phyloP scores from a whole-genome alignment of 2,888 invertebrate genomes.

The Blastobasis adustella region DNA sequence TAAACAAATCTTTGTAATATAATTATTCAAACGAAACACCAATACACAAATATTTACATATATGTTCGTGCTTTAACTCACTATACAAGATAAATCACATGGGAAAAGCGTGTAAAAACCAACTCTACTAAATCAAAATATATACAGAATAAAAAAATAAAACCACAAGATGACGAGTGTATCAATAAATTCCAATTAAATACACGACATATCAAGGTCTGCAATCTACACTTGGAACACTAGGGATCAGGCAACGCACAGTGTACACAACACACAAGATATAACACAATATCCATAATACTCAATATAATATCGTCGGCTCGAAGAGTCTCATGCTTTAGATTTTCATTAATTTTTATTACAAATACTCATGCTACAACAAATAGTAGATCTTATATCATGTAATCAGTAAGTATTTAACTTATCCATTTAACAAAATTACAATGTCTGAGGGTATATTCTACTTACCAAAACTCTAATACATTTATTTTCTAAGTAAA shows the following conservation, averaged over 20 bases:
- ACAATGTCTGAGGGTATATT: not conserved
- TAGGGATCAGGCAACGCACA: conserved; percentile 63
- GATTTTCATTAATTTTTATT: conserved; percentile 6
- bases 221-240: conserved; percentile 64
- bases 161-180: conserved; percentile 15
- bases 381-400: not conserved
- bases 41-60: not conserved
- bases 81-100: not conserved
- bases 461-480: not conserved
- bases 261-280: conserved; percentile 36
- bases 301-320: too few species aligned
- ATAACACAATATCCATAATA: conserved; percentile 7
- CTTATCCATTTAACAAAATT: not conserved
- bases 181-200: conserved; percentile 23
- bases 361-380: conserved; percentile 26
- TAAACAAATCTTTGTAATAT: too few species aligned
- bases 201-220: conserved; percentile 31
- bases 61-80: not conserved
- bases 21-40: too few species aligned
- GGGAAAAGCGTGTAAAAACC: not conserved
- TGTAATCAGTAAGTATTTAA: not conserved
- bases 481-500: not conserved
- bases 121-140: conserved; percentile 4
- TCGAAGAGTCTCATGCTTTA: conserved; percentile 11
- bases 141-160: conserved; percentile 10